Evolutionary conservation across 2,113 vertebrate species (phyloP).

Genomic region (Lipophrys pholis): DNA sequence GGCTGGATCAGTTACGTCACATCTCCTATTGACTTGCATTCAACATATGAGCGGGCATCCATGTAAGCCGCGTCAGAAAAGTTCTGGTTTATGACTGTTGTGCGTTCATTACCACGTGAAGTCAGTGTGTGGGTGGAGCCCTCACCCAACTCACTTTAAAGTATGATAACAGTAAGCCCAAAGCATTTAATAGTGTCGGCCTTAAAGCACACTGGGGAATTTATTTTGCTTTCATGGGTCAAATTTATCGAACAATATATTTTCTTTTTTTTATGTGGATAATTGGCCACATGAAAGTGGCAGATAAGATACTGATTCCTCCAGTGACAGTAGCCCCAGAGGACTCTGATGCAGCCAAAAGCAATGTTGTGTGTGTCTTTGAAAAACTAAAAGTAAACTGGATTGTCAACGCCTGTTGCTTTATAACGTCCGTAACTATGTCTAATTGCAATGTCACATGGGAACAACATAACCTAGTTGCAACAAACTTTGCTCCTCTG

Average conservation of each 20-base stretch:
- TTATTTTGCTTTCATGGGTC: slow-evolving; percentile 43
- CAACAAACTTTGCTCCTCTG: too few relatives aligned
- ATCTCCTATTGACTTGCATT: not conserved
- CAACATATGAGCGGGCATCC: too few relatives aligned
- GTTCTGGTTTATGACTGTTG: too few relatives aligned
- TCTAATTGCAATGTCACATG: not conserved
- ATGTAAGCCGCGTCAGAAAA: too few relatives aligned
- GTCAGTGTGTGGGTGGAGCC: not conserved
- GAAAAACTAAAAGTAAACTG: slow-evolving; percentile 2
- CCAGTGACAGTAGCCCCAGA: slow-evolving; percentile 31
- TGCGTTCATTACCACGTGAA: slow-evolving; percentile 9
- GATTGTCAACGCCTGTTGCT: slow-evolving; percentile 3
- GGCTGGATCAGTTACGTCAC: slow-evolving; percentile 25
- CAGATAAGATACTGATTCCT: slow-evolving; percentile 43
- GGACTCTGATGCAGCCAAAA: slow-evolving; percentile 28
- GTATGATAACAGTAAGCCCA: slow-evolving; percentile 51
- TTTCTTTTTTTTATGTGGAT: slow-evolving; percentile 56
- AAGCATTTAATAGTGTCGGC: slow-evolving; percentile 48
- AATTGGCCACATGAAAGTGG: slow-evolving; percentile 68
- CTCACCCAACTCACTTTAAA: slow-evolving; percentile 37
- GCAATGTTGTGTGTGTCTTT: slow-evolving; percentile 6
- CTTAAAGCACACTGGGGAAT: slow-evolving; percentile 38
- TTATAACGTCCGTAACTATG: slow-evolving; percentile 11
- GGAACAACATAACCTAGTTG: too few relatives aligned
- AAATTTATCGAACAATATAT: slow-evolving; percentile 65